phyloP scores from a whole-genome alignment of 2,797 vertebrate species.

The Cephalopachus bancanus region DNA sequence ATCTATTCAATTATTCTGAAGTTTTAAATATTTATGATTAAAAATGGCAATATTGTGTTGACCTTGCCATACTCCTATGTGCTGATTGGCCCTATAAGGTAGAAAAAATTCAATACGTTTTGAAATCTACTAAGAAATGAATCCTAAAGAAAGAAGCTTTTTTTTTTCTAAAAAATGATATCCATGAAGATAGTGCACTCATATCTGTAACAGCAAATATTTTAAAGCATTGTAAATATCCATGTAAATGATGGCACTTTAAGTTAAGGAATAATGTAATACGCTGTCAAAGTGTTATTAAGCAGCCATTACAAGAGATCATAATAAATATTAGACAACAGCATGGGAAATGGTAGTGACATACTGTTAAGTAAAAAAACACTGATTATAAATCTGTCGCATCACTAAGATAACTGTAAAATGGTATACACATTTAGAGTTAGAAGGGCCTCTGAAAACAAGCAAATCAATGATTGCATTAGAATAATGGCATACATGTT shows the following conservation, averaged over 20 bases:
- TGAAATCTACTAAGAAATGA: neutral
- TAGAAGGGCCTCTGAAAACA: neutral
- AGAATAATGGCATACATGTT: neutral
- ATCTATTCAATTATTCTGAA: neutral
- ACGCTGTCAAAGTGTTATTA: constrained; percentile 27
- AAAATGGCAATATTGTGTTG: neutral
- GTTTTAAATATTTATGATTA: constrained; percentile 12
- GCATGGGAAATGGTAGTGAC: neutral
- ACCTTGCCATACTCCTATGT: neutral
- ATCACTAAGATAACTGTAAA: neutral
- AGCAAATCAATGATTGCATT: neutral
- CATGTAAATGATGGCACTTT: neutral
- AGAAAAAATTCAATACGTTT: neutral
- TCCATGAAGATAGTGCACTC: neutral
- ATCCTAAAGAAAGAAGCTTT: neutral
- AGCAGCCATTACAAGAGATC: neutral
- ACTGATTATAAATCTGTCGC: neutral
- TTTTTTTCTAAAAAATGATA: neutral
- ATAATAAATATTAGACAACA: neutral
- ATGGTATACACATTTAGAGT: neutral
- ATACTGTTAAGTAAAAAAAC: neutral
- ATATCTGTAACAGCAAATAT: neutral
- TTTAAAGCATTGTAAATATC: neutral
- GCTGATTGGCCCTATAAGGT: neutral
- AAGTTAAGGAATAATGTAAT: neutral